These are phyloP conservation scores for Terebella lapidaria DNA, from an alignment of 2,888 invertebrate species.

Conservation along the genomic window DNA sequence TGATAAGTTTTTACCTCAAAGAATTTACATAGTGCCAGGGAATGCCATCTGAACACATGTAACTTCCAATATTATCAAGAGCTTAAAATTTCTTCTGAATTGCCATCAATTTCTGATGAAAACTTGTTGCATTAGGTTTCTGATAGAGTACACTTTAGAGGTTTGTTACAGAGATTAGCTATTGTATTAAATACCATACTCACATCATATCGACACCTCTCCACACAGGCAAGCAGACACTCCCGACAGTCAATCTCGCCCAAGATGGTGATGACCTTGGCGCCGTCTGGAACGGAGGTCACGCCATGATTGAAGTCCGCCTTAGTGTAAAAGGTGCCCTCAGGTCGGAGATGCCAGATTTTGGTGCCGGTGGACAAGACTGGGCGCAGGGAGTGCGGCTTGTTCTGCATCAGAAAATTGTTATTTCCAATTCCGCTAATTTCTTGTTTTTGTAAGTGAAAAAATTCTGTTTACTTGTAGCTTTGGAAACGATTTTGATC, in stretches of 20 bases:
- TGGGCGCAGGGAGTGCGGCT: constrained; percentile 6
- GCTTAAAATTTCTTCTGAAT: neutral
- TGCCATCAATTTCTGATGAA: neutral
- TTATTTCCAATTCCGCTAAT: no score
- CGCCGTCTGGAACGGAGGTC: constrained; percentile 5
- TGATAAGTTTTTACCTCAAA: no score
- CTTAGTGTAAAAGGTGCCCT: constrained; percentile 10
- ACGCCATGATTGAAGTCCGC: constrained; percentile 6
- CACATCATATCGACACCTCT: constrained; percentile 14
- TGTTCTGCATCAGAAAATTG: constrained; percentile 6
- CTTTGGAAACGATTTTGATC: no score
- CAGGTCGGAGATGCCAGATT: constrained; percentile 13
- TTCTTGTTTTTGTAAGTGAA: no score
- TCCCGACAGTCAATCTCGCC: constrained; percentile 18
- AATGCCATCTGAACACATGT: no score
- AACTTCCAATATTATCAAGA: no score
- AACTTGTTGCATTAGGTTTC: no score
- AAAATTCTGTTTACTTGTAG: no score
- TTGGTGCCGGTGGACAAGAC: constrained; percentile 16
- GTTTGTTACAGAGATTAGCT: no score
- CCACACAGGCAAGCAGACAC: constrained; percentile 1
- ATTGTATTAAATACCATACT: neutral
- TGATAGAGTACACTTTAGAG: no score
- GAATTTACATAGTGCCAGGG: no score
- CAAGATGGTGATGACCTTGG: constrained; percentile 8